A percentile compares a stretch with the other conserved stretches of the same genome.
Conservation (phyloP, 2,113 vertebrate species). For the Ceyx margarethae region DNA sequence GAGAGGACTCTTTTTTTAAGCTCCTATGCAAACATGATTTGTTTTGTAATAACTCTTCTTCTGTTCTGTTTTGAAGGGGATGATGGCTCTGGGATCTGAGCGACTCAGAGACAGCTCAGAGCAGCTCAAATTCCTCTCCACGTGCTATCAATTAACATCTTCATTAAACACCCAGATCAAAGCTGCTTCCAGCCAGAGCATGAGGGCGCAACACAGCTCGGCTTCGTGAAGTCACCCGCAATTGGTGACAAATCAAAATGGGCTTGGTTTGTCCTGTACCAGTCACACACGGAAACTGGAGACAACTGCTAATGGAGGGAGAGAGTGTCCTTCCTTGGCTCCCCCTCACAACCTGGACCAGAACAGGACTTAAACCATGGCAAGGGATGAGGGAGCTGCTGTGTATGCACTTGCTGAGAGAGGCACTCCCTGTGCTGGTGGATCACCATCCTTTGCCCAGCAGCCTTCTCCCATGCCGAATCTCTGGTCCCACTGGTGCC, state of each 20-base stretch:
- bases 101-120: constrained; percentile 23
- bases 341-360: neutral
- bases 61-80: constrained; percentile 54
- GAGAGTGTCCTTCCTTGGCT: neutral
- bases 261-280: neutral
- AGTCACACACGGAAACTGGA: neutral
- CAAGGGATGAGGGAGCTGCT: neutral
- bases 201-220: constrained; percentile 5
- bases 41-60: constrained; percentile 67
- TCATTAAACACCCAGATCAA: constrained; percentile 71
- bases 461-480: neutral
- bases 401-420: neutral
- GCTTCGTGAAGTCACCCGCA: neutral
- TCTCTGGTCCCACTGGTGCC: neutral
- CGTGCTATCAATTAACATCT: constrained; percentile 69
- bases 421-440: rapidly evolving
- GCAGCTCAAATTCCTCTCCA: constrained; percentile 54
- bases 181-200: constrained; percentile 50
- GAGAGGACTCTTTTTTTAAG: constrained; percentile 26
- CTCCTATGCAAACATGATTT: constrained; percentile 58
- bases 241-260: neutral
- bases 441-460: too few species aligned
- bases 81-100: constrained; percentile 62
- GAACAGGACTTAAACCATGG: neutral
- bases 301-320: neutral